Conservation (phyloP, 2,888 invertebrate species). For the Chrysopilus asiliformis region DNA sequence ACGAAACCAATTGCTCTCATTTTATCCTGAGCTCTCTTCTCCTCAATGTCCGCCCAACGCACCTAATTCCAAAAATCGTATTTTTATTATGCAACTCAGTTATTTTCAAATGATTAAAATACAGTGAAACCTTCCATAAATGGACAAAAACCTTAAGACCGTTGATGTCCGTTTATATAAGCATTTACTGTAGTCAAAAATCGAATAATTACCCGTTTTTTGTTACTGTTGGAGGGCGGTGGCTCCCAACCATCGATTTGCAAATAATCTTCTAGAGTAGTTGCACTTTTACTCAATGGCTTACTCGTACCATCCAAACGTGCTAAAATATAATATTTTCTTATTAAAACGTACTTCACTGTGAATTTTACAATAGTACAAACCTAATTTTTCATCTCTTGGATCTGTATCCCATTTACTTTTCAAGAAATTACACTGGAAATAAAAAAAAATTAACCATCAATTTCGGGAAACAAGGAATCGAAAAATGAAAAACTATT, state of each 20-base stretch:
- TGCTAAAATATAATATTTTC: conserved; percentile 43
- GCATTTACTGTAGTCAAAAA: too few relatives aligned
- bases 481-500: too few relatives aligned
- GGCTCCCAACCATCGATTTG: conserved; percentile 63
- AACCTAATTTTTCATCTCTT: conserved; percentile 69
- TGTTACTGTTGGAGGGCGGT: conserved; percentile 43
- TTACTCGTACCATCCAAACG: conserved; percentile 83
- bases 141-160: neutral
- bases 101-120: neutral
- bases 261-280: conserved; percentile 86
- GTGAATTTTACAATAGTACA: conserved; percentile 35
- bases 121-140: too few relatives aligned
- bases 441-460: conserved; percentile 28
- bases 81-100: neutral
- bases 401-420: conserved; percentile 83
- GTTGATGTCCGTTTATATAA: neutral
- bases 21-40: conserved; percentile 78
- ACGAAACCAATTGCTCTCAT: conserved; percentile 93
- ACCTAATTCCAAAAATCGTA: conserved; percentile 47
- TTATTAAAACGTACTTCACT: neutral
- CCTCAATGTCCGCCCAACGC: conserved; percentile 96
- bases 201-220: conserved; percentile 84
- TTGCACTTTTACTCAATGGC: conserved; percentile 43
- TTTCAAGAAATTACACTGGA: conserved; percentile 37
- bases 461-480: too few relatives aligned